Base-by-base conservation (phyloP, 2,888 invertebrate genomes). In the Caenorhabditis zanzibari region DNA sequence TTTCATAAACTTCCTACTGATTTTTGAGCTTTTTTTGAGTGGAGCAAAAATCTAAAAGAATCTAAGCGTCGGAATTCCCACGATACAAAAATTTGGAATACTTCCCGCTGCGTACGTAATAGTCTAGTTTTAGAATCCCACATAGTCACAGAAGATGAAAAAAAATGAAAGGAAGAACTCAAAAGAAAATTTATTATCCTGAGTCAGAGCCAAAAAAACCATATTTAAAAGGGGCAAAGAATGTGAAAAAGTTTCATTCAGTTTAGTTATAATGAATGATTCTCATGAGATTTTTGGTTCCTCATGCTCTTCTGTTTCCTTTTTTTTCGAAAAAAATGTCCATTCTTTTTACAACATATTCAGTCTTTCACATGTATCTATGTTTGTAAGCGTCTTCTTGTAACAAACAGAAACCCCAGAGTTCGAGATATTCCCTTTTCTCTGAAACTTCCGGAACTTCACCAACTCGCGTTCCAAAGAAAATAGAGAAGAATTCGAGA, bases 201-300 rank as follows among this genome's bases (percentile, higher is more conserved):
- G 49, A 32, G 32, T 66, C 52, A 52, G 32, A 68, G 35, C 28
- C 58, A 58, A 19, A 58, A 28, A 32, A 35, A 68, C 35, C 68
- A 68, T 61, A 61, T 61, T 61, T 41, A 35, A 41, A 38, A 41
- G 41, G 32, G 19, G 58, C 28, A 32, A 47, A 47, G 24, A 47
- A 47, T 52, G 47, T 10, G 52, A 38, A 38, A 35, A 54, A 38
- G 68, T 68, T 68, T 54, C 63, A 63, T 28, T 63, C 66, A 52
- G 22, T 19, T 66, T 58, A 59, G 64, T 79, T 71, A 79, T 79
- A 69, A 79, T 64, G 71, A 79, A 71, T 71, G 79, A 71, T 72
- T 79, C 79, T 79, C 79, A 64, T 79, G 79, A 79, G 79, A 71
- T 71, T 79, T 72, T 47, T 44, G 63, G 63, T 71, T 71, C 71